phyloP scores from a whole-genome alignment of 2,797 vertebrate species.

The Peromyscus aztecus region DNA sequence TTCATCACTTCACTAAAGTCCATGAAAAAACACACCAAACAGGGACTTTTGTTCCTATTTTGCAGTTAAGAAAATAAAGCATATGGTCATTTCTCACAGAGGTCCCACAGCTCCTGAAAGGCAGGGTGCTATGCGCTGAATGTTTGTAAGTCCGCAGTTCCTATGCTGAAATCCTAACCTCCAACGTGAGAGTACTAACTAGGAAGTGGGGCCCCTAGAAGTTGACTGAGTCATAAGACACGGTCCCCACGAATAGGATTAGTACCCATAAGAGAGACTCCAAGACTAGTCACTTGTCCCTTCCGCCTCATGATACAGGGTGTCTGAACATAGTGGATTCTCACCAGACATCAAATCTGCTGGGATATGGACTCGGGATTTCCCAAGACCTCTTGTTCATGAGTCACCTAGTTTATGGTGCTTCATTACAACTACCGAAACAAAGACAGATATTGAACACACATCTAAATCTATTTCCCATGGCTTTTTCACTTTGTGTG shows the following conservation, averaged over 20 bases:
- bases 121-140: neutral
- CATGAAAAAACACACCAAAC: neutral
- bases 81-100: conserved; percentile 12
- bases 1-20: conserved; percentile 40
- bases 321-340: neutral
- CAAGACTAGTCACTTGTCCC: neutral
- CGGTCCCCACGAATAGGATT: neutral
- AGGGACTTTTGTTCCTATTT: neutral
- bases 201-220: neutral
- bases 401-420: neutral
- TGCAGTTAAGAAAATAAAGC: conserved; percentile 36
- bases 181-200: neutral
- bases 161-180: neutral
- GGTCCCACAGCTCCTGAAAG: neutral
- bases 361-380: neutral
- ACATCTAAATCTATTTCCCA: conserved; percentile 41
- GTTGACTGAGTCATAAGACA: neutral
- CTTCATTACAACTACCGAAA: neutral
- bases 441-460: neutral
- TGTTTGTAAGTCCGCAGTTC: neutral
- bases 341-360: neutral
- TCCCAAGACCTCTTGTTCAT: neutral
- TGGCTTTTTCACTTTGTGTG: neutral
- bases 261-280: neutral
- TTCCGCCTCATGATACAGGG: neutral